Evolutionary conservation across 2,888 invertebrate genomes (phyloP).

Genomic region (Hypercompe scribonia): DNA sequence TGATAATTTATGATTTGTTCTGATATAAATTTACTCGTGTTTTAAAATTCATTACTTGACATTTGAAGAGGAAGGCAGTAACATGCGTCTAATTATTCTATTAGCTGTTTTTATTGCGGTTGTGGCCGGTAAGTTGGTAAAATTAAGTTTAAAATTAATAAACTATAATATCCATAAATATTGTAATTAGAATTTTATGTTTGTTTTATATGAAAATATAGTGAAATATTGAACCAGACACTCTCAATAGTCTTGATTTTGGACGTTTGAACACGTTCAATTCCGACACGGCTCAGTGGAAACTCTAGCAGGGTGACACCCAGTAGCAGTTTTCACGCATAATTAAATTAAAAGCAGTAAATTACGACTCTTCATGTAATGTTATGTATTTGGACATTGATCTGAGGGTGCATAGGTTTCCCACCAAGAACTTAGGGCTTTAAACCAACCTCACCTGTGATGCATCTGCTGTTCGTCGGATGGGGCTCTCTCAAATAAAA

Average conservation of each 20-base stretch:
- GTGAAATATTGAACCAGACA: not conserved
- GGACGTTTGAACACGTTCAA: too few species aligned
- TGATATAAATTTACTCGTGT: not conserved
- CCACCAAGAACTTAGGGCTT: too few species aligned
- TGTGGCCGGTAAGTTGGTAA: constrained; percentile 32
- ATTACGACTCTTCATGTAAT: not conserved
- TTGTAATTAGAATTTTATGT: too few species aligned
- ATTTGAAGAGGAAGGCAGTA: not conserved
- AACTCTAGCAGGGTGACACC: too few species aligned
- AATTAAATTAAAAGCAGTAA: too few species aligned
- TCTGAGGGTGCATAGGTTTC: too few species aligned
- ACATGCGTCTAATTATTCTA: constrained; percentile 27
- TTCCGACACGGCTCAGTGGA: too few species aligned
- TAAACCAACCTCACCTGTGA: too few species aligned
- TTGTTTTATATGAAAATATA: not conserved
- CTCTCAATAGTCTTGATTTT: not conserved
- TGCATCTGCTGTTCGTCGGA: too few species aligned
- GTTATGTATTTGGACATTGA: too few species aligned
- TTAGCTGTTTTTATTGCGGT: constrained; percentile 30
- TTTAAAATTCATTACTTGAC: not conserved
- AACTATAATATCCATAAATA: not conserved
- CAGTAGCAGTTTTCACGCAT: too few species aligned
- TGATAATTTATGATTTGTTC: not conserved
- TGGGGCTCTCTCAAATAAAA: too few species aligned
- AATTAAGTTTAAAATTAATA: not conserved